Evolutionary conservation across 2,888 invertebrate species (phyloP), one percentile per base, ranked within the genome.

Genomic region (Acanthacorydalis orientalis): DNA sequence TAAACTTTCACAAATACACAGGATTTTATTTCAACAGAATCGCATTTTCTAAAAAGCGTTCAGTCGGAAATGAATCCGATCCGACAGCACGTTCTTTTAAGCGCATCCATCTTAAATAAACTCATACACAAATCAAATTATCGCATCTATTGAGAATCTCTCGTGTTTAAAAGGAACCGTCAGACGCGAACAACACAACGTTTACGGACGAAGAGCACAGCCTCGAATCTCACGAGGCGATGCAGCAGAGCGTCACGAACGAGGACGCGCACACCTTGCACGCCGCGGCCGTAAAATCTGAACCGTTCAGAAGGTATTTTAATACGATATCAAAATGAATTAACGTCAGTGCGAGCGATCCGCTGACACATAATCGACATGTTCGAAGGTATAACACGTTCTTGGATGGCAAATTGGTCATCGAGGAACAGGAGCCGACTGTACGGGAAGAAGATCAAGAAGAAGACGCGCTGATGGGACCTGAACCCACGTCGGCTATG

Each of bases 181-280:
- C 33, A 44, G 44, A 44, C 11, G 11, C 33, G 3, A 44, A 44
- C 15, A 44, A 35, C 35, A 35, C 31, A 35, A 44, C 33, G 9
- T 32, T 7, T 41, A 16, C 15, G n/a, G 34, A 42, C 11, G 40
- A 43, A 9, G 47, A 42, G 8, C 47, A 37, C 11, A 31, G n/a
- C 7, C 37, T 47, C 31, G 47, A 47, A 43, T 47, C 47, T 7
- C 47, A 47, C 16, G 47, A 47, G 31, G 42, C 42, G 12, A 47
- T 47, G 47, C 47, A 47, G 31, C 42, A 42, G 14, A 11, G 31
- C 31, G 31, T 15, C 31, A n/a, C 31, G 15, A 12, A 12, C 31
- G 16, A 42, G 23, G 16, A 42, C 16, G 10, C 31, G 12, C 15
- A 14, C n/a, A 14, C 37, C 14, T 14, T 37, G n/a, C 37, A n/a